A percentile compares a stretch with the other conserved stretches of the same genome.
Evolutionary conservation across 2,113 vertebrate genomes (phyloP).

Genomic region (Atherinomorus stipes): DNA sequence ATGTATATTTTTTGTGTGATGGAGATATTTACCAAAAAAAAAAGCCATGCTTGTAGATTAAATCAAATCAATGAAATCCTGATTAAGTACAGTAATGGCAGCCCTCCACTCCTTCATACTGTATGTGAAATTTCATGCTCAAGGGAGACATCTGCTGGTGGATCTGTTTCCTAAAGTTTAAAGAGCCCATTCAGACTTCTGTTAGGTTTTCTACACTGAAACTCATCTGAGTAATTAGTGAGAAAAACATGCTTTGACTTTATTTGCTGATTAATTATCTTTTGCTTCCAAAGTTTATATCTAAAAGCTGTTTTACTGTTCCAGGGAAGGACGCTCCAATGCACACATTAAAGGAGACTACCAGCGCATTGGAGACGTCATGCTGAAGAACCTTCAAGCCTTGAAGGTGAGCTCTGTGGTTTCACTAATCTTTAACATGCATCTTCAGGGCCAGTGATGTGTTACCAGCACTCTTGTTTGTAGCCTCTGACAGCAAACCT

Average conservation of each 20-base stretch:
- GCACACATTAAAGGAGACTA: slow-evolving; percentile 94
- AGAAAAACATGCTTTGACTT: neutral
- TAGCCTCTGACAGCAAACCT: slow-evolving; percentile 90
- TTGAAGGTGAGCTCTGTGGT: slow-evolving; percentile 87
- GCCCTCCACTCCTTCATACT: neutral
- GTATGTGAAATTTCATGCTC: slow-evolving; percentile 21
- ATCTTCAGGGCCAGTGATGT: neutral
- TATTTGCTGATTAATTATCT: slow-evolving; percentile 2
- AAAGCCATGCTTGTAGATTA: neutral
- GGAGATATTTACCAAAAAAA: too few species aligned
- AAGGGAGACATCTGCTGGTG: slow-evolving; percentile 80
- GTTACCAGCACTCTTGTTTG: neutral
- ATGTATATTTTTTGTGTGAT: too few species aligned
- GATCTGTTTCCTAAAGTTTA: neutral
- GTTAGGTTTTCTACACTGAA: neutral
- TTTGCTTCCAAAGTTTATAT: neutral
- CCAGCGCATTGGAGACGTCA: slow-evolving; percentile 95
- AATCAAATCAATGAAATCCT: slow-evolving; percentile 28
- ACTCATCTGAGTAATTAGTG: slow-evolving; percentile 21
- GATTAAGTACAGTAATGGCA: slow-evolving; percentile 36
- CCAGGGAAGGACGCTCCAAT: slow-evolving; percentile 95
- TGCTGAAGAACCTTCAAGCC: slow-evolving; percentile 93
- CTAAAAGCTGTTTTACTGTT: slow-evolving; percentile 11
- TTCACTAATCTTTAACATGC: neutral
- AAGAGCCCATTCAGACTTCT: neutral